Base-by-base conservation (phyloP, 2,888 invertebrate genomes). In the Zhuqinia jingwanae region DNA sequence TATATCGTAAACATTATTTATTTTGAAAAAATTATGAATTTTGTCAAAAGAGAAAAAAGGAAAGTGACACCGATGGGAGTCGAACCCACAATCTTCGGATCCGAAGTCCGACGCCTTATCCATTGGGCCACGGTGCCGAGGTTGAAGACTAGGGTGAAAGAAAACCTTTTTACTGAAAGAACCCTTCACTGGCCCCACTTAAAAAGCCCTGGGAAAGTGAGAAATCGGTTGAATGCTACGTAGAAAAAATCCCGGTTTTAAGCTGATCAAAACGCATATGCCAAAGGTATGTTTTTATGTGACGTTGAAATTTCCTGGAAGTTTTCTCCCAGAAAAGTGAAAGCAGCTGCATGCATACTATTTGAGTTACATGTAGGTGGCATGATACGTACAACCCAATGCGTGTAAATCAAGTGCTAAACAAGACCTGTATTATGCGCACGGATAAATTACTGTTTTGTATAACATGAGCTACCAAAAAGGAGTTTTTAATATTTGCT, bases 21-120 rank as follows among this genome's bases (percentile, higher is more conserved):
- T n/a, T n/a, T n/a, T n/a, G n/a, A 53, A 27, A 45, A 70, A 27
- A 27, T 22, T 47, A 65, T 27, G 13, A 47, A 50, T n/a, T n/a
- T n/a, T n/a, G n/a, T n/a, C n/a, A n/a, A n/a, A n/a, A n/a, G n/a
- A n/a, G n/a, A n/a, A n/a, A n/a, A 73, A 73, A 20, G 1, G 13
- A 36, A 58, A 25, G n/a, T 78, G 85, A 85, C 88, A 77, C 82
- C 77, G 88, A 85, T 53, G 82, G 85, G 85, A 88, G 81, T 88
- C 88, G 88, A 88, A 88, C 85, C 85, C 81, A 60, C 88, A 88
- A 88, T 88, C 88, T 88, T 88, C 88, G 85, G 88, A 88, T 88
- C 85, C 85, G 88, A 88, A 88, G 88, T 88, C 88, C 85, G 87
- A 87, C 87, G 87, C 87, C 84, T 70, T 87, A 79, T 84, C 84